Conservation (phyloP, 2,888 invertebrate species). For the Hypsopygia costalis region DNA sequence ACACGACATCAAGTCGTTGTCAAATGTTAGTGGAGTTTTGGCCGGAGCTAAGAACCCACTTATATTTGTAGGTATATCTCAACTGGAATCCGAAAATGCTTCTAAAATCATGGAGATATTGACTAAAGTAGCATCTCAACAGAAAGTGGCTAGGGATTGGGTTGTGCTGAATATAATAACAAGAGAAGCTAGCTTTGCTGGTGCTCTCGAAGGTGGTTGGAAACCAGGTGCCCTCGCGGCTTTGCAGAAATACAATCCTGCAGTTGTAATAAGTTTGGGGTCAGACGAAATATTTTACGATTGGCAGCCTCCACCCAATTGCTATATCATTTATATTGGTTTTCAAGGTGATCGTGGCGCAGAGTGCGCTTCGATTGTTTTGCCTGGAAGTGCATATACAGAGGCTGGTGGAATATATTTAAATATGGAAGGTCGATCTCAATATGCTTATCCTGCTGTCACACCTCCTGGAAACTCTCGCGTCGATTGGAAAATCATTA, state of each 20-base stretch:
- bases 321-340: slow-evolving; percentile 92
- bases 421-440: slow-evolving; percentile 97
- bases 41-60: slow-evolving; percentile 47
- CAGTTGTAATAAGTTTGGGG: slow-evolving; percentile 92
- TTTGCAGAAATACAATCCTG: slow-evolving; percentile 82
- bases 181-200: slow-evolving; percentile 94
- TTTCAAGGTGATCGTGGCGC: slow-evolving; percentile 98
- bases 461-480: slow-evolving; percentile 96
- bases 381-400: slow-evolving; percentile 98
- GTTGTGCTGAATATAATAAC: slow-evolving; percentile 93
- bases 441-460: slow-evolving; percentile 92
- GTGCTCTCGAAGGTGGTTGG: slow-evolving; percentile 97
- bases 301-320: slow-evolving; percentile 86
- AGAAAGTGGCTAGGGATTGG: slow-evolving; percentile 31
- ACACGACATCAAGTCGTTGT: slow-evolving; percentile 26
- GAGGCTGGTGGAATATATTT: slow-evolving; percentile 97
- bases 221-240: slow-evolving; percentile 84
- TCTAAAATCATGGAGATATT: slow-evolving; percentile 37
- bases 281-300: slow-evolving; percentile 93
- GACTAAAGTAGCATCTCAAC: slow-evolving; percentile 19
- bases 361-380: slow-evolving; percentile 90
- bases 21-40: slow-evolving; percentile 24
- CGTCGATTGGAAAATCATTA: slow-evolving; percentile 98
- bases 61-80: slow-evolving; percentile 57
- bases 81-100: slow-evolving; percentile 32